Conservation (phyloP, 2,797 vertebrate genomes). For the Garrulus glandarius region DNA sequence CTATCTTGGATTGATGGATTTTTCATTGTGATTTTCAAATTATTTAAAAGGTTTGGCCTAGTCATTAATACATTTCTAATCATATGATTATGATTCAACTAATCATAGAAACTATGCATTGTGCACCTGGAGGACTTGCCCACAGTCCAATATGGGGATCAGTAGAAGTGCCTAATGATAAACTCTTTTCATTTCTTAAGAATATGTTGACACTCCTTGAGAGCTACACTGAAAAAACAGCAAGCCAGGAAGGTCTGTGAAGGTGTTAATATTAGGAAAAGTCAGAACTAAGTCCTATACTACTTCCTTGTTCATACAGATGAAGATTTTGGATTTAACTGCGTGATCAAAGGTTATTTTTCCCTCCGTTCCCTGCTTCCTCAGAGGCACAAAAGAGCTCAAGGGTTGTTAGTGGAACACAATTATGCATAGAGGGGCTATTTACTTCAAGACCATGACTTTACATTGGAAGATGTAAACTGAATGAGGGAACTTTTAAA, state of each 20-base stretch:
- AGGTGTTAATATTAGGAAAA: neutral
- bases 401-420: neutral
- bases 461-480: neutral
- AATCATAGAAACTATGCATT: neutral
- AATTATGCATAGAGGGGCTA: neutral
- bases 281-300: neutral
- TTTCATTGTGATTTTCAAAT: neutral
- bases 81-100: neutral
- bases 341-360: neutral
- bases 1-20: neutral
- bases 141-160: rapidly evolving
- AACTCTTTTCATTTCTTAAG: neutral
- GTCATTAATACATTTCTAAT: neutral
- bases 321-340: neutral
- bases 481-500: neutral
- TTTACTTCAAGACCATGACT: neutral
- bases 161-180: neutral
- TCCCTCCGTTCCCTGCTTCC: neutral
- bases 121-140: neutral
- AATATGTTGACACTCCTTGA: neutral
- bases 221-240: neutral
- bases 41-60: neutral
- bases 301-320: neutral
- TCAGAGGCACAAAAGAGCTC: neutral
- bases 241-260: neutral